These are phyloP conservation scores for Clupea harengus DNA, from an alignment of 2,113 vertebrate genomes.

Conservation along the genomic window DNA sequence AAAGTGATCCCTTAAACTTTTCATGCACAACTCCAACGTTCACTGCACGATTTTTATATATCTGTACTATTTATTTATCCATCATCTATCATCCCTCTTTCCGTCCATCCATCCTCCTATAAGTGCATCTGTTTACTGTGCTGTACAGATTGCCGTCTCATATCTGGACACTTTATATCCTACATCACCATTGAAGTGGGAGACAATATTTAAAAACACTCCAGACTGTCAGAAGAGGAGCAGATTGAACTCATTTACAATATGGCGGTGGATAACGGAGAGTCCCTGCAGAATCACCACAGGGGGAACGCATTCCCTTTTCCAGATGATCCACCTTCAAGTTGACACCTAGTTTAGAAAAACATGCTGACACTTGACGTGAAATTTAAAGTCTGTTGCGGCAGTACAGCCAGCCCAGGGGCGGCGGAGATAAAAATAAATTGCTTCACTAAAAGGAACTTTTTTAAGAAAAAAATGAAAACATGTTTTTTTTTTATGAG, in stretches of 20 bases:
- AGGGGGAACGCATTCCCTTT: not conserved
- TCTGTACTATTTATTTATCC: not conserved
- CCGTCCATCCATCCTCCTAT: not conserved
- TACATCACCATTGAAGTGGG: not conserved
- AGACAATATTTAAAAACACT: not conserved
- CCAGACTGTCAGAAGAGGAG: not conserved
- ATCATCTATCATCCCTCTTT: not conserved
- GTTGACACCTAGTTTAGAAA: conserved; percentile 1
- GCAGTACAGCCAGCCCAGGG: not conserved
- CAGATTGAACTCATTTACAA: not conserved
- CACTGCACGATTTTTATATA: not conserved
- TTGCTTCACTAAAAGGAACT: conserved; percentile 15
- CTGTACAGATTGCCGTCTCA: not conserved
- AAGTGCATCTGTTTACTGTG: not conserved
- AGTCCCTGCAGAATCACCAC: not conserved
- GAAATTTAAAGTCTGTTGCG: conserved; percentile 11
- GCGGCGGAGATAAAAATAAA: conserved; percentile 5
- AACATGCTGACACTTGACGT: not conserved
- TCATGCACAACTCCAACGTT: not conserved
- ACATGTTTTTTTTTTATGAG: not conserved
- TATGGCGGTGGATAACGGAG: not conserved
- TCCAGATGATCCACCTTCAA: not conserved
- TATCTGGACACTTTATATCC: not conserved
- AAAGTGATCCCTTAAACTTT: not conserved
- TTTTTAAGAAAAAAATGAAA: not conserved